Base-by-base conservation (phyloP, 2,113 vertebrate species). In the Aegotheles bennettii region DNA sequence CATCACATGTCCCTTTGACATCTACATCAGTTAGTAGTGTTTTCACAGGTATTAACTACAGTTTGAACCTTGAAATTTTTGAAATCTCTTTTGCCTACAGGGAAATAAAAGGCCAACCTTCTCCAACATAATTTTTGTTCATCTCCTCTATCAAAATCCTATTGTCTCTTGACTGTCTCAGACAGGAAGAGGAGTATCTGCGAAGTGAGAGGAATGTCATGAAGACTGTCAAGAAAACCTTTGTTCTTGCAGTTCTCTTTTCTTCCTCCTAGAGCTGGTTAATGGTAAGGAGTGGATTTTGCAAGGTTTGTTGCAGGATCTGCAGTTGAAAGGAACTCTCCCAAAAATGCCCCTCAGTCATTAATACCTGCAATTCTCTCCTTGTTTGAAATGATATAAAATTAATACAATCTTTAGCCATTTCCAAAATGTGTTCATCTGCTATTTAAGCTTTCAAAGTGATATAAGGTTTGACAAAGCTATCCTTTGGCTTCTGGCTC, bases 361-460 rank as follows among this genome's bases (percentile, higher is more conserved):
- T 87, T 87, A 93, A 73, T 59, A 35, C 6, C 16, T 59, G 60
- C 54, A 90, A 67, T 91, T 89, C 61, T 11, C n/a, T 48, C 11
- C 60, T 87, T 82, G 40, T 63, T 63, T 65, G 16, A 91, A 97
- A 88, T 69, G 26, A 45, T 35, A 40, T 82, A 82, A 95, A 90
- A 93, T 92, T 82, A 94, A 83, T 93, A 76, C 18, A 87, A 23
- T 23, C 4, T 50, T 47, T 94, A 91, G 18, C 42, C 31, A 77
- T 70, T 87, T 91, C 40, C 43, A 77, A 87, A 76, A 85, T 70
- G 25, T 76, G 42, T 75, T 89, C 84, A 86, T 89, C 29, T 21
- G 90, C 53, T 94, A 95, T 96, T 94, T 86, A 96, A 91, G 63
- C 35, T 94, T 96, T 94, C 67, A 92, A 94, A 94, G 50, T 63